Evolutionary conservation across 2,888 invertebrate genomes (phyloP), one percentile per base, ranked within the genome.

Genomic region (Campoplex capitator): DNA sequence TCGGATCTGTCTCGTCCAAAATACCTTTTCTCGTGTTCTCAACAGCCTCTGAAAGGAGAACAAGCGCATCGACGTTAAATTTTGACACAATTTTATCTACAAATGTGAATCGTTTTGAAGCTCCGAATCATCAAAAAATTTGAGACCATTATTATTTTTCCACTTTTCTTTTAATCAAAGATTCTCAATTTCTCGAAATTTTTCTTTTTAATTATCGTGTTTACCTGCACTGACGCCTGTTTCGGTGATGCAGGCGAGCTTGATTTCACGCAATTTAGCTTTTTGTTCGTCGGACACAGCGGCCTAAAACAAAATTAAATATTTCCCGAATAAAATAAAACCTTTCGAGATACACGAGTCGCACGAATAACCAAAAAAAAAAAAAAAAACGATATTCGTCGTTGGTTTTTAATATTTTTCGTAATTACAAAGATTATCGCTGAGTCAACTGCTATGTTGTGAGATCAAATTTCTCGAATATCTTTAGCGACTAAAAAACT

Each of bases 211-310:
- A 73, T 28, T 18, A 48, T 58, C 2, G 7, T 18, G 48, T 76
- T 85, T 90, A 94, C 93, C 89, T 42, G 80, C 11, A 56, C 91
- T 90, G 42, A 92, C 91, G 3, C 91, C 91, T 18, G 90, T 88
- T 71, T 93, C 92, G 0, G 28, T 54, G 7, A 92, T 86, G 42
- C 93, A 94, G 3, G 83, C 71, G 3, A 62, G 67, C 68, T 90
- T 92, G 82, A 89, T 87, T 42, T 86, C 88, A 4, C 35, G 70
- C 13, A 94, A 74, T 80, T 91, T 92, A 0, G 88, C 82, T 45
- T 74, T 79, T n/a, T 88, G 85, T 28, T 78, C 79, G 6, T 89
- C 89, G 38, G 71, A 48, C 11, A 68, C 28, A 3, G 67, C 78
- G 79, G 89, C 62, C 78, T 80, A 78, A 78, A 28, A 74, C n/a